These are phyloP conservation scores for Mormyrus lacerda DNA, from an alignment of 2,113 vertebrate genomes.

Conservation along the genomic window DNA sequence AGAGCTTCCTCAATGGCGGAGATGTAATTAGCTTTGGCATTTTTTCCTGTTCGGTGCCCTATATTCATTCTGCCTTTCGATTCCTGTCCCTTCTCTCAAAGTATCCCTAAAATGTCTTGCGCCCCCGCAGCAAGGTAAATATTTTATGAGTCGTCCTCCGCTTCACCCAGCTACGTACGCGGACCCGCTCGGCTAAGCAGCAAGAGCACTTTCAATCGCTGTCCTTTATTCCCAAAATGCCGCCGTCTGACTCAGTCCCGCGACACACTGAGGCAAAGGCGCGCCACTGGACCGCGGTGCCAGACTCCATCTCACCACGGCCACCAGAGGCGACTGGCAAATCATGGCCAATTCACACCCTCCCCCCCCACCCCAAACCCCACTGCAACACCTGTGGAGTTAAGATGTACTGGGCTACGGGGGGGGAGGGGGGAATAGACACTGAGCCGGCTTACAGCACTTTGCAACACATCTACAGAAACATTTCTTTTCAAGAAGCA, in stretches of 20 bases:
- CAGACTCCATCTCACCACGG: neutral
- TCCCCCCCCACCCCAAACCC: neutral
- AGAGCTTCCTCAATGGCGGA: neutral
- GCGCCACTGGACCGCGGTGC: neutral
- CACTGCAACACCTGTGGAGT: neutral
- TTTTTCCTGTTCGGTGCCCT: constrained; percentile 7
- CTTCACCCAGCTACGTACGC: neutral
- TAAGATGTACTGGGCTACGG: neutral
- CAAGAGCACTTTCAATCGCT: constrained; percentile 12
- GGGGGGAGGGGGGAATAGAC: neutral
- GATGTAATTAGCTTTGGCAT: neutral
- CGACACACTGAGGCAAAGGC: neutral
- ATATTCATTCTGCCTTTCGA: neutral
- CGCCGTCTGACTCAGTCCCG: neutral
- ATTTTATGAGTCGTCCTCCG: constrained; percentile 4
- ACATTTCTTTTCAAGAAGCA: neutral
- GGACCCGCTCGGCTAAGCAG: neutral
- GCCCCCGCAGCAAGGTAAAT: constrained; percentile 10
- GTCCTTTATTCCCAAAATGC: neutral
- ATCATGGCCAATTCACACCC: neutral
- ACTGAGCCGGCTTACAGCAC: neutral
- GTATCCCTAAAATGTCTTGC: neutral
- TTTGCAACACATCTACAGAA: neutral
- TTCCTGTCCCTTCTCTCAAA: neutral
- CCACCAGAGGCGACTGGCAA: neutral